These are phyloP conservation scores for Podarcis siculus DNA, from an alignment of 2,797 vertebrate genomes.

Conservation along the genomic window DNA sequence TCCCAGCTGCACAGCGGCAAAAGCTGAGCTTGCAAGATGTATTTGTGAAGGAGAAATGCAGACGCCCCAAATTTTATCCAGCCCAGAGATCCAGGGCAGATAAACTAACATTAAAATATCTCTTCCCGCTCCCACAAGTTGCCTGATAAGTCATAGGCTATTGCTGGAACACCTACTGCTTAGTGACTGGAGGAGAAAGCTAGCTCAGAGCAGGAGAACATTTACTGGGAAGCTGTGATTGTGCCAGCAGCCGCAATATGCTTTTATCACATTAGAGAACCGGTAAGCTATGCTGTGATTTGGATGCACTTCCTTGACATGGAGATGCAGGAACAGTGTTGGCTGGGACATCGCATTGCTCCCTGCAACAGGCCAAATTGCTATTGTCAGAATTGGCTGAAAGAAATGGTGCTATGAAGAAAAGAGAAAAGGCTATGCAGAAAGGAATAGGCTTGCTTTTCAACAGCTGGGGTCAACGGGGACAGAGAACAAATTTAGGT, in stretches of 20 bases:
- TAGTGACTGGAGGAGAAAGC: slow-evolving; percentile 29
- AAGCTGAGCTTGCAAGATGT: slow-evolving; percentile 45
- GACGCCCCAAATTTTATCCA: slow-evolving; percentile 25
- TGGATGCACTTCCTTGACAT: background rate
- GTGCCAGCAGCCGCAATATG: background rate
- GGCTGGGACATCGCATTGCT: background rate
- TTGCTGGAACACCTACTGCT: slow-evolving; percentile 32
- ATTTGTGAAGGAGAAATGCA: slow-evolving; percentile 9
- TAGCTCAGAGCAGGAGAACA: background rate
- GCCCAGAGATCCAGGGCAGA: background rate
- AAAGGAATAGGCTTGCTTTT: background rate
- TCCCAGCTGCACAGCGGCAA: slow-evolving; percentile 40
- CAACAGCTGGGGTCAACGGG: background rate
- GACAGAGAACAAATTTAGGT: background rate
- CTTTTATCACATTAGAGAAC: background rate
- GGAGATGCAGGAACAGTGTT: background rate
- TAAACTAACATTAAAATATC: slow-evolving; percentile 41
- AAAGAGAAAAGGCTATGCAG: background rate
- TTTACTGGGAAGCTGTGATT: background rate
- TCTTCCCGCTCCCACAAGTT: slow-evolving; percentile 39
- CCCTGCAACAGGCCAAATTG: background rate
- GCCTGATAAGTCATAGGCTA: slow-evolving; percentile 35
- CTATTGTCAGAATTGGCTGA: background rate
- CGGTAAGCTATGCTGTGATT: no score
- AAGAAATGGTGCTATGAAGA: background rate